phyloP scores from a whole-genome alignment of 2,797 vertebrate genomes.

The Crenuchus spilurus region DNA sequence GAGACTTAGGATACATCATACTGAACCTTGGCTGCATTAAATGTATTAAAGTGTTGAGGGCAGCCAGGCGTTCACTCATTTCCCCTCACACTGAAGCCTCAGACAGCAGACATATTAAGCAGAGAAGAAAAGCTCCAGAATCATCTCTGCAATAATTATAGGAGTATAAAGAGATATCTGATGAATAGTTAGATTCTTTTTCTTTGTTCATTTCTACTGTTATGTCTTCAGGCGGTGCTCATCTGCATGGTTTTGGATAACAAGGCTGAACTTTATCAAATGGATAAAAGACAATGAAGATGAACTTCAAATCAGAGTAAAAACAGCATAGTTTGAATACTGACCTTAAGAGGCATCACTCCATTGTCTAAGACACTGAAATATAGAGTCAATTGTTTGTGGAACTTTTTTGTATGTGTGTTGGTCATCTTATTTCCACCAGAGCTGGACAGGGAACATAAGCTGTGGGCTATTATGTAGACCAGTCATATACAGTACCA shows the following conservation, averaged over 20 bases:
- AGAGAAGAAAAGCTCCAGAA: constrained; percentile 60
- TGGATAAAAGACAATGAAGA: constrained; percentile 4
- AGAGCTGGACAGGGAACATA: too few species aligned
- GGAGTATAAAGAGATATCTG: constrained; percentile 57
- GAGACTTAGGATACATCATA: constrained; percentile 4
- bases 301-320: background rate
- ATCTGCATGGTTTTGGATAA: background rate
- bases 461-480: too few species aligned
- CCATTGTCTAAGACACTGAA: background rate
- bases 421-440: too few species aligned
- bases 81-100: constrained; percentile 56
- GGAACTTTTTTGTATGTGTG: too few species aligned
- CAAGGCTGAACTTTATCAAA: constrained; percentile 2
- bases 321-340: background rate
- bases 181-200: constrained; percentile 14
- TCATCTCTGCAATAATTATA: constrained; percentile 60
- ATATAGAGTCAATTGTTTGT: too few species aligned
- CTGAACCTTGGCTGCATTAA: constrained; percentile 69
- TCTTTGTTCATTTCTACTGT: background rate
- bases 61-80: constrained; percentile 71
- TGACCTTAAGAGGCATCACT: background rate
- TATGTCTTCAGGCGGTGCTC: background rate
- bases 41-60: constrained; percentile 70
- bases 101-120: constrained; percentile 51
- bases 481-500: too few species aligned